Base-by-base conservation (phyloP, 2,888 invertebrate species). In the Celastrina argiolus region DNA sequence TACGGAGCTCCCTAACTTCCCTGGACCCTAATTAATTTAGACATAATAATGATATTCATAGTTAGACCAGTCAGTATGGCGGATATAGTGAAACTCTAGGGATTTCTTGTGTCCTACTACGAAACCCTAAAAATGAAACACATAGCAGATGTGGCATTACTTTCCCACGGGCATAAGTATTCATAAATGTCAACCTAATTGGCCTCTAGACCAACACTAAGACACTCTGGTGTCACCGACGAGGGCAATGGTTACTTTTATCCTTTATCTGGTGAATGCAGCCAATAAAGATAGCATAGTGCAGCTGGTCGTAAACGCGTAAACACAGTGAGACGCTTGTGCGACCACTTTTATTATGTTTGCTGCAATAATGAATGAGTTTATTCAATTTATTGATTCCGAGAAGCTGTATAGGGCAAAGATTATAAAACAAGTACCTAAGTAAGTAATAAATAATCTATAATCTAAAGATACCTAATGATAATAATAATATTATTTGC, bases 361-460 rank as follows among this genome's bases (percentile, higher is more conserved):
- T 78, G 79, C 79, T 80, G 73, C 74, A 74, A 81, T 87, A 86
- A 88, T 87, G 87, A 87, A 87, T 82, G 85, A 86, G 85, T 87
- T 86, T 88, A 88, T 88, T 87, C 83, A 87, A 88, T 88, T 61
- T 85, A 88, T 84, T 82, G 81, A 81, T 87, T 85, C 86, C 75
- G 72, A 82, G 87, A 85, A 85, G 78, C 78, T 10, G 39, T 36
- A 18, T 36, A 36, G 22, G 5, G 7, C 31, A 5, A 31, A 31
- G 31, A 31, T 31, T 31, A 31, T 31, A 31, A 5, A 4, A 31
- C 31, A 31, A n/a, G n/a, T n/a, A n/a, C n/a, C n/a, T n/a, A n/a
- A n/a, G n/a, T n/a, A n/a, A n/a, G n/a, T n/a, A n/a, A n/a, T n/a
- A n/a, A n/a, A n/a, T n/a, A n/a, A n/a, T n/a, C n/a, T n/a, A n/a